These are phyloP conservation scores for Phenacoccus solenopsis DNA, from an alignment of 1,140 invertebrate genomes.

Conservation along the genomic window DNA sequence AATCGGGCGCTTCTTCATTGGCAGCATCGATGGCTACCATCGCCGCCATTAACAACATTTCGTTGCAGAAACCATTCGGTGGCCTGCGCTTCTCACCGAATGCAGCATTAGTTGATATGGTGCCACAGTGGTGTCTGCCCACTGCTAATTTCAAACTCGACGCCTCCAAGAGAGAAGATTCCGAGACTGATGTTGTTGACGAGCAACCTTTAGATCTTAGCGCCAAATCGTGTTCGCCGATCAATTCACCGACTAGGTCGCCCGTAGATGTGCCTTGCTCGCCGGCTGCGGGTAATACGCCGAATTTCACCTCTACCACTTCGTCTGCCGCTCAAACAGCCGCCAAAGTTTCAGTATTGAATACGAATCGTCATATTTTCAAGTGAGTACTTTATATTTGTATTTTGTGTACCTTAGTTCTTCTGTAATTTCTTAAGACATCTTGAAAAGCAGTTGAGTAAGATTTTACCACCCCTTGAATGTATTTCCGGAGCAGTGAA, in stretches of 20 bases:
- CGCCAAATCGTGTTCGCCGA: slow-evolving; percentile 40
- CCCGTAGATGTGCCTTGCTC: slow-evolving; percentile 31
- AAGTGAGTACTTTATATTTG: too few relatives aligned
- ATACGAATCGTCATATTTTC: slow-evolving; percentile 5
- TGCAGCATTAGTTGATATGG: slow-evolving; percentile 8
- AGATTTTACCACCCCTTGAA: too few relatives aligned
- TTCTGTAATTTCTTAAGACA: too few relatives aligned
- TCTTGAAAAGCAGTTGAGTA: too few relatives aligned
- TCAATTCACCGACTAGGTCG: slow-evolving; percentile 12
- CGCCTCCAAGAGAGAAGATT: slow-evolving; percentile 37
- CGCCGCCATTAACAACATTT: slow-evolving; percentile 21
- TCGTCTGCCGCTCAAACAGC: slow-evolving; percentile 16
- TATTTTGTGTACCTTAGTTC: too few relatives aligned
- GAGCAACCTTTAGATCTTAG: slow-evolving; percentile 69
- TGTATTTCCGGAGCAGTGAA: too few relatives aligned
- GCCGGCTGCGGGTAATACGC: slow-evolving; percentile 21
- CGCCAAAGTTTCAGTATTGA: slow-evolving; percentile 14
- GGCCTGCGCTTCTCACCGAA: background rate
- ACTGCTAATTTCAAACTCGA: slow-evolving; percentile 17
- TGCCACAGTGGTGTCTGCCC: slow-evolving; percentile 1
- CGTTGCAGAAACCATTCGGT: background rate
- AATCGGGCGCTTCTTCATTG: slow-evolving; percentile 17
- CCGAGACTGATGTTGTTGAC: slow-evolving; percentile 37
- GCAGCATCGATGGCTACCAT: slow-evolving; percentile 20
- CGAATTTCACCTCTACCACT: slow-evolving; percentile 21